These are phyloP conservation scores for Trichoplusia ni DNA, from an alignment of 1,140 invertebrate genomes.

Conservation along the genomic window DNA sequence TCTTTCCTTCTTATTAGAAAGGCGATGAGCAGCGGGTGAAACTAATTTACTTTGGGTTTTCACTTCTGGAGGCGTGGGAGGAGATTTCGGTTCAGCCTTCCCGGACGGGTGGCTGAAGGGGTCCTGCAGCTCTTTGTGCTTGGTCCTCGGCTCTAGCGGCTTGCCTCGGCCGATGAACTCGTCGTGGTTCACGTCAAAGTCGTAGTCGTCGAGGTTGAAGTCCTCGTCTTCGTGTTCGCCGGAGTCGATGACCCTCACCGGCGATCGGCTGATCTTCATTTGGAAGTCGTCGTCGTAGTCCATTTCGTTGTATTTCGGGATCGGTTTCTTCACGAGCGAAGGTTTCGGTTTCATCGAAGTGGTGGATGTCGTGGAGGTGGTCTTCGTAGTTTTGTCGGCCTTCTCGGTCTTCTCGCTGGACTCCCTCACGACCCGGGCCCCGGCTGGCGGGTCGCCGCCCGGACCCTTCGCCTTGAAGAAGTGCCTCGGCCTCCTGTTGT, in stretches of 20 bases:
- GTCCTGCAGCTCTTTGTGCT: conserved; percentile 32
- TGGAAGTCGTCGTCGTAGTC: conserved; percentile 63
- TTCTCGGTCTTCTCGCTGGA: conserved; percentile 35
- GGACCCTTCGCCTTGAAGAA: conserved; percentile 4
- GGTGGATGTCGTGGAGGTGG: conserved; percentile 11
- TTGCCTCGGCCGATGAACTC: conserved; percentile 65
- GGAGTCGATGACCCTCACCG: conserved; percentile 45
- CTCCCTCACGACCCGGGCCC: conserved; percentile 15
- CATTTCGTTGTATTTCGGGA: conserved; percentile 59
- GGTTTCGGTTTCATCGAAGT: conserved; percentile 25
- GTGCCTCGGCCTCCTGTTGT: conserved; percentile 21
- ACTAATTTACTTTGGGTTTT: conserved; percentile 36
- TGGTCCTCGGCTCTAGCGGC: conserved; percentile 53
- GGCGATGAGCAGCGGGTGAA: background rate
- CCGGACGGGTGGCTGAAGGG: background rate
- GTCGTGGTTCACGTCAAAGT: conserved; percentile 71
- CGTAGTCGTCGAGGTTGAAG: conserved; percentile 70
- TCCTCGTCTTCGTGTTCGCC: conserved; percentile 72
- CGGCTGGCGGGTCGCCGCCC: background rate
- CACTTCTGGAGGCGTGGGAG: conserved; percentile 11
- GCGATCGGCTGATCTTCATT: conserved; percentile 40
- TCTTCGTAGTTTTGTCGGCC: conserved; percentile 22
- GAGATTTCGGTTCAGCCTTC: background rate
- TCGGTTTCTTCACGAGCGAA: conserved; percentile 59
- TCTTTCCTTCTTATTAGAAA: conserved; percentile 27